Conservation (phyloP, 2,797 vertebrate genomes). For the Urophycis tenuis region DNA sequence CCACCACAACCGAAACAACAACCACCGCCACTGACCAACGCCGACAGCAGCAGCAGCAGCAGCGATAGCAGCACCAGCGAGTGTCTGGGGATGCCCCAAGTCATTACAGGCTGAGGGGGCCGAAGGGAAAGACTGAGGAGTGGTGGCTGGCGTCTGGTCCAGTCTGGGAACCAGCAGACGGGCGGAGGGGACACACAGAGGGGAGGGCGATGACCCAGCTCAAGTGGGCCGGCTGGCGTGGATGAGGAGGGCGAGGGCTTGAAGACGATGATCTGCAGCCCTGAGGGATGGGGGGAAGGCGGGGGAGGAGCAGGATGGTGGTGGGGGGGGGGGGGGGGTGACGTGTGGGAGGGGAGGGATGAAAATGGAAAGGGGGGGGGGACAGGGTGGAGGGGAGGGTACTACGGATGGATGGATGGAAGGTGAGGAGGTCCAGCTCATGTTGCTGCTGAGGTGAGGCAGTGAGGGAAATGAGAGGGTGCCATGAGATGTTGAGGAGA, state of each 20-base stretch:
- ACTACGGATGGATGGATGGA: neutral
- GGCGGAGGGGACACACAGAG: neutral
- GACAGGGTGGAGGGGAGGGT: neutral
- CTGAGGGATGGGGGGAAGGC: neutral
- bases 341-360: neutral
- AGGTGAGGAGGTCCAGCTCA: neutral
- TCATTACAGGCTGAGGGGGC: constrained; percentile 39
- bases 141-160: neutral
- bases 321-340: no score
- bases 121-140: constrained; percentile 1
- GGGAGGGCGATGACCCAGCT: neutral
- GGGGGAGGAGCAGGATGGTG: no score
- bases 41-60: neutral
- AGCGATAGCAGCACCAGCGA: neutral
- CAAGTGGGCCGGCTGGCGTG: no score
- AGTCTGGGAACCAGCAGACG: neutral
- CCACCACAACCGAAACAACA: no score
- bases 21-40: no score
- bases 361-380: no score
- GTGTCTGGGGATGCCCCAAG: constrained; percentile 27
- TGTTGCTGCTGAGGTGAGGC: neutral
- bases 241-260: no score
- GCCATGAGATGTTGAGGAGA: neutral
- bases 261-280: neutral
- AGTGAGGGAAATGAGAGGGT: neutral